Conservation (phyloP, 2,113 vertebrate genomes). For the Rhinoptilus africanus region DNA sequence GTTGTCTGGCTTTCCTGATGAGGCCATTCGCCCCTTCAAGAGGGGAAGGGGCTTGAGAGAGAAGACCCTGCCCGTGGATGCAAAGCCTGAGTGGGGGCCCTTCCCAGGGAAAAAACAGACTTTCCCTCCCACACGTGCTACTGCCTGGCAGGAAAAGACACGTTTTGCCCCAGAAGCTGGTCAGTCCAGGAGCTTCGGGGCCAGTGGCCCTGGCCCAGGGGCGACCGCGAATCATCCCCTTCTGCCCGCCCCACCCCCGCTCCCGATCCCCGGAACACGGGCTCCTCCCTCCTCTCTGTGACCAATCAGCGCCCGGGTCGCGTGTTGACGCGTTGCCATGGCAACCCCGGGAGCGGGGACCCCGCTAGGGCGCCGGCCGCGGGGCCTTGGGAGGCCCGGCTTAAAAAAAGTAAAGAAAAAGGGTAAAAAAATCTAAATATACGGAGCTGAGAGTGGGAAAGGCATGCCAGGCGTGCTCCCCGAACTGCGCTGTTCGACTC, state of each 20-base stretch:
- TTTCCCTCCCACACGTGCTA: fast-evolving
- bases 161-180: fast-evolving
- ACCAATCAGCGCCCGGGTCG: not conserved
- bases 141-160: fast-evolving
- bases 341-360: not conserved
- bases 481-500: not conserved
- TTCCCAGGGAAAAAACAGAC: fast-evolving
- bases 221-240: no score
- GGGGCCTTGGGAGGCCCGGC: not conserved
- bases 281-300: not conserved
- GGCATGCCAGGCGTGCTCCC: no score
- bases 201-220: no score
- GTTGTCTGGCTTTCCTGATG: not conserved
- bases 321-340: conserved; percentile 45
- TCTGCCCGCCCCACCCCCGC: no score
- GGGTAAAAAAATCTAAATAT: not conserved
- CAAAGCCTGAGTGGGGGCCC: no score
- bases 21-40: no score
- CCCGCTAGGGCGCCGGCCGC: not conserved
- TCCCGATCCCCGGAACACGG: no score
- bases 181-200: fast-evolving
- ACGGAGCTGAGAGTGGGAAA: no score
- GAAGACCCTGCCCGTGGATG: not conserved
- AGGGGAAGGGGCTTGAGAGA: no score
- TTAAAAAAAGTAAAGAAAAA: not conserved